Base-by-base conservation (phyloP, 2,888 invertebrate genomes). In the Sphaeridia pumilis region DNA sequence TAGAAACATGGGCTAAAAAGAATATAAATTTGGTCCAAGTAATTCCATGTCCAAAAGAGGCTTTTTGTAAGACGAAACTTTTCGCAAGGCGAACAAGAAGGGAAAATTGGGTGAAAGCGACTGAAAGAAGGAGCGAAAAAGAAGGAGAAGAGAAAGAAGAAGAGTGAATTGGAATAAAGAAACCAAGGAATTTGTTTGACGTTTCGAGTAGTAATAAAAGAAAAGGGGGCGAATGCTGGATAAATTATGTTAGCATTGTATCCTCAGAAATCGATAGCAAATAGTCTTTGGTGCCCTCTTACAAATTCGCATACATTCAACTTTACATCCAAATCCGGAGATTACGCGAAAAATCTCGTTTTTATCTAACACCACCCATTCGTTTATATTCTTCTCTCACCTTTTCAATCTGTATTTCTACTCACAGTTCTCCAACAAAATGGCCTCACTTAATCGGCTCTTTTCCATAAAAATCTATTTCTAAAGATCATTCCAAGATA, bases 111-210 rank as follows among this genome's bases (percentile, higher is more conserved):
- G 17, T 24, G 10, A 20, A 24, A 28, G 26, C 17, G 31, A 31
- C 4, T 27, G 14, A 27, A 46, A 46, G 3, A 31, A 46, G 2
- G 10, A 31, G 27, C 10, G 7, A 4, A 28, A 28, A 20, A 20
- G 31, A 25, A 4, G 26, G 26, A 27, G 25, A 17, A 44, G 26
- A 44, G 24, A 22, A n/a, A n/a, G n/a, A 4, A 7, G 7, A 14
- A 4, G 25, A 4, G 17, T 44, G 27, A 12, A 20, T 7, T 4
- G 5, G 26, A 12, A 12, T 42, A 4, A 20, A 42, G 14, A 22
- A 20, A 42, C 20, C 14, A 42, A 45, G 45, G 20, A 25, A 12
- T 45, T 45, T 45, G 27, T 25, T 45, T 10, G 24, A 45, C 38
- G 38, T 7, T 38, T 38, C 38, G 5, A 38, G 20, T 12, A 38